Base-by-base conservation (phyloP, 2,797 vertebrate genomes). In the Eospalax fontanierii region DNA sequence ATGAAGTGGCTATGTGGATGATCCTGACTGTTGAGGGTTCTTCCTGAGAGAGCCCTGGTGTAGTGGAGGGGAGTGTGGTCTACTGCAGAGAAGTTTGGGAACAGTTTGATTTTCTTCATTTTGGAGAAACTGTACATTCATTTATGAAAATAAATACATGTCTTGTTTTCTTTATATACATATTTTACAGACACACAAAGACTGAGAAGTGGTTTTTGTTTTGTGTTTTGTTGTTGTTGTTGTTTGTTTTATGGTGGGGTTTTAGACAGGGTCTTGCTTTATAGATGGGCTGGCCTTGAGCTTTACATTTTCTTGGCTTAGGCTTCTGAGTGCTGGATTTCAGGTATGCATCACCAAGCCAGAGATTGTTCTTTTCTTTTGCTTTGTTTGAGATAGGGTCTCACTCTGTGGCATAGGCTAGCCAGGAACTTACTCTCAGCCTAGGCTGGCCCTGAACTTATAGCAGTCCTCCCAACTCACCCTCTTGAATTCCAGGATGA, bases 91-190 rank as follows among this genome's bases (percentile, higher is more conserved):
- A 30, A 18, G 22, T 92, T 88, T 76, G 43, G 38, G 76, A 35
- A 71, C 63, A 90, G 24, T 24, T 86, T 81, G 86, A 76, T 46
- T n/a, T 90, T 90, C 16, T 81, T 87, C 35, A 30, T 22, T 71
- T 68, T 6, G 46, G 40, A 54, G 18, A 78, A 63, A 89, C 28
- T 80, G 24, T 80, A 19, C 14, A 61, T 66, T 93, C 8, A 19
- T 19, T 74, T 89, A 63, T 68, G 46, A 74, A 91, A 94, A 90
- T 54, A n/a, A 33, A 30, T n/a, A 50, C 50, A 12, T 21, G 40
- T 24, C 4, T 18, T 57, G 75, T 87, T 68, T 74, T 74, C 38
- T 54, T 50, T 71, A 76, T 38, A 65, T 6, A 71, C 19, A 65
- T 46, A 68, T 33, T 54, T 54, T 54, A 75, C 19, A 22, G 2